Base-by-base conservation (phyloP, 2,888 invertebrate genomes). In the Octodonta nipae region DNA sequence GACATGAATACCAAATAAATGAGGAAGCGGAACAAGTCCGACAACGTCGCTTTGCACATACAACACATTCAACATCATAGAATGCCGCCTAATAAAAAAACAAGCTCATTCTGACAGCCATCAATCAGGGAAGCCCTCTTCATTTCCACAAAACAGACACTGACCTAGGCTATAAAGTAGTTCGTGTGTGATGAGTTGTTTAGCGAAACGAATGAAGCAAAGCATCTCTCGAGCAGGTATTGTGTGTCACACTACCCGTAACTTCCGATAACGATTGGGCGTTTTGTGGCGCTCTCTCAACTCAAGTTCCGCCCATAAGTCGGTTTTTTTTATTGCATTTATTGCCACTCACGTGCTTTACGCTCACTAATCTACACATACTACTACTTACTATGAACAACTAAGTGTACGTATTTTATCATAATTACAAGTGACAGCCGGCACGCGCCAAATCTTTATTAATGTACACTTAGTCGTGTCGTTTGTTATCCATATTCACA, bases 191-290 rank as follows among this genome's bases (percentile, higher is more conserved):
- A 48, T 11, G 22, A 22, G 22, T 10, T 10, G 13, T 10, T 16
- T 16, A 38, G 22, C n/a, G 22, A 20, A 20, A 20, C 20, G 20
- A 22, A n/a, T n/a, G 22, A 22, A 4, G 11, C 10, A 22, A 22
- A 22, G 22, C n/a, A 22, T n/a, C 22, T 2, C 22, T 11, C n/a
- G 22, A 22, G 22, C 46, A 49, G 49, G 50, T 50, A 50, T n/a
- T n/a, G n/a, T 46, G 48, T 51, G 56, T 50, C 55, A 35, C 32
- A 22, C 20, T 7, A 20, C 6, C 36, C 28, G 28, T 24, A 28
- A 57, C 54, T 56, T 56, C 55, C 56, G 53, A 55, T 56, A 52
- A 50, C 50, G 50, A 55, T 54, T 50, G 54, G 52, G 51, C 51
- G 53, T 50, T n/a, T n/a, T 4, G 22, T 10, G 11, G 22, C 22